A percentile compares a stretch with the other conserved stretches of the same genome.
These are phyloP conservation scores for Chondrosia reniformis DNA, from an alignment of 37 sponge, comb jelly and placozoan species.

Conservation along the genomic window DNA sequence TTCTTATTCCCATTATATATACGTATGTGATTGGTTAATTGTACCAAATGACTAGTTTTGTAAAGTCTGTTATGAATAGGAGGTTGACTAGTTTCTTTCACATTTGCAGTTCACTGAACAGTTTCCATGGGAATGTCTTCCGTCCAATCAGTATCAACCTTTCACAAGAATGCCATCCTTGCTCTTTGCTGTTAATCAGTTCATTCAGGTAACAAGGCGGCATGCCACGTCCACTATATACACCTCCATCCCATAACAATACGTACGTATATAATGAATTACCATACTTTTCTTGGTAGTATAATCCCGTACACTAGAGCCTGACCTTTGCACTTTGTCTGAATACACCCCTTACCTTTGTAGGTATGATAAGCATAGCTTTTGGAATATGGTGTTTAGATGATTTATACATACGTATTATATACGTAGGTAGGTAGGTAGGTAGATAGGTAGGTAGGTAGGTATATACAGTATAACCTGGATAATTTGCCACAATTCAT, in stretches of 20 bases:
- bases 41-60: too few relatives aligned
- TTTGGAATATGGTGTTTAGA: not conserved
- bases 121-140: not conserved
- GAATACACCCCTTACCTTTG: not conserved
- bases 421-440: not conserved
- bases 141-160: conserved; percentile 23
- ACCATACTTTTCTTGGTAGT: not conserved
- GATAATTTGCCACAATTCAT: conserved; percentile 24
- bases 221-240: not conserved
- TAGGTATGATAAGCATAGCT: too few relatives aligned
- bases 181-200: conserved; percentile 42
- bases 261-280: not conserved
- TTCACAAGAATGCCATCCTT: conserved; percentile 73
- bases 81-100: too few relatives aligned
- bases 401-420: not conserved
- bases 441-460: not conserved
- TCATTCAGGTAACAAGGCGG: not conserved
- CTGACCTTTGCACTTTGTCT: not conserved
- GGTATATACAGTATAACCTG: not conserved
- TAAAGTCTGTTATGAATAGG: too few relatives aligned
- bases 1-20: too few relatives aligned
- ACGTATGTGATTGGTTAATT: too few relatives aligned
- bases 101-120: not conserved
- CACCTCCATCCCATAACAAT: not conserved
- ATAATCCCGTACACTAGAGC: not conserved